Evolutionary conservation across 2,888 invertebrate species (phyloP), one percentile per base, ranked within the genome.

Genomic region (Pilophorus perplexus): DNA sequence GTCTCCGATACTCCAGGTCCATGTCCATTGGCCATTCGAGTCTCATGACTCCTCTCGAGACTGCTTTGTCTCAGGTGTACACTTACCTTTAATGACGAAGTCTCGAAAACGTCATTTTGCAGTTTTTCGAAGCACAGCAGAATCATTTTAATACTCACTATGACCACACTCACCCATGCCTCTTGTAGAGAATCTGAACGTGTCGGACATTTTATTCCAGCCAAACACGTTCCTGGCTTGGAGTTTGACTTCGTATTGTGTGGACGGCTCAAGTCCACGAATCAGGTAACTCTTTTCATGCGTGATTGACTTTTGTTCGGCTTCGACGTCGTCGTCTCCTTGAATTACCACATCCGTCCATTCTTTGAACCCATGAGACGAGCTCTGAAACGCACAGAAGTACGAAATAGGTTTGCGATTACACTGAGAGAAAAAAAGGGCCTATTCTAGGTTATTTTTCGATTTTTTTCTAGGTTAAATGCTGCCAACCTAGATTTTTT

Each of bases 261-360:
- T 81, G 69, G 82, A 83, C 18, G 84, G 81, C 74, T 85, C 84
- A 71, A 85, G 78, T 66, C 82, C 83, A 71, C 82, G 79, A 74
- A 85, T 83, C 76, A 84, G 79, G 75, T 84, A 84, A 73, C 83
- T 83, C 81, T 84, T 84, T 72, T 82, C 80, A 74, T 84, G 84
- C 54, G 81, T 77, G 68, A 81, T 80, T 1, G 54, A 80, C 67
- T 80, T 78, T 74, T 80, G 80, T 54, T 76, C 74, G 65, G 79
- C 77, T 67, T 80, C 78, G 74, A 80, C 80, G 48, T 76, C 73
- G 62, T 79, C 77, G 68, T 78, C 75, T 42, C 82, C 81, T 27
- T 82, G 81, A 69, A 83, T 73, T 67, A 83, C 82, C 22, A 79
- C 77, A 68, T 78, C 77, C 64, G 76, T 77, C 79, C 79, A 79